A percentile compares a stretch with the other conserved stretches of the same genome.
Evolutionary conservation across 2,797 vertebrate species (phyloP).

Genomic region (Acanthopagrus latus): DNA sequence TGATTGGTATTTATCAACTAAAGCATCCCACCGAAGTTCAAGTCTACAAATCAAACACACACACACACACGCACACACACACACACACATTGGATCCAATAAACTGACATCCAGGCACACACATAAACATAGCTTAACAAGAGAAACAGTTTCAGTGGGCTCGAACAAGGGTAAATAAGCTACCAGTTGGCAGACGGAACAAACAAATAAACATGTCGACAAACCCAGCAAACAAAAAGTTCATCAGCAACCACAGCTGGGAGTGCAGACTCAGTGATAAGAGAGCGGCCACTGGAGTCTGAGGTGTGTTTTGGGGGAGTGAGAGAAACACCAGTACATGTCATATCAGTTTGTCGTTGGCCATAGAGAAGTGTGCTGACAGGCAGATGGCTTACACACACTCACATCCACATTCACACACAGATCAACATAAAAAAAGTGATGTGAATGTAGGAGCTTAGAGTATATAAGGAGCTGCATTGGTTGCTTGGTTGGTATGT

Average conservation of each 20-base stretch:
- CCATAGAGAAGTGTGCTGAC: slow-evolving; percentile 40
- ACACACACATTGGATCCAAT: slow-evolving; percentile 3
- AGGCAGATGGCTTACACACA: slow-evolving; percentile 29
- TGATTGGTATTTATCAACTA: slow-evolving; percentile 38
- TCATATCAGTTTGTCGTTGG: slow-evolving; percentile 45
- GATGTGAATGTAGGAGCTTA: slow-evolving; percentile 17
- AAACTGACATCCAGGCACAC: background rate
- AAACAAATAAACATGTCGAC: slow-evolving; percentile 59
- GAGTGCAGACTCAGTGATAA: slow-evolving; percentile 48
- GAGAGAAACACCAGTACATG: slow-evolving; percentile 44
- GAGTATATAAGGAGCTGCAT: slow-evolving; percentile 11
- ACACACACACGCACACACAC: slow-evolving; percentile 10
- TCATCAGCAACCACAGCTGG: slow-evolving; percentile 58
- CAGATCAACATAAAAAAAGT: slow-evolving; percentile 30
- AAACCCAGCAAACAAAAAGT: slow-evolving; percentile 60
- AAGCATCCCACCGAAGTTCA: slow-evolving; percentile 16
- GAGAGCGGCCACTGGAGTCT: slow-evolving; percentile 42
- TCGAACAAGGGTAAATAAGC: slow-evolving; percentile 26
- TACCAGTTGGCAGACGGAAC: slow-evolving; percentile 34
- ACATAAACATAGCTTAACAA: slow-evolving; percentile 10
- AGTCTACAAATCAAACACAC: slow-evolving; percentile 10
- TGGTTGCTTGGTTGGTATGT: slow-evolving; percentile 26
- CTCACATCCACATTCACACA: slow-evolving; percentile 34
- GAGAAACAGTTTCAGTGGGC: slow-evolving; percentile 28
- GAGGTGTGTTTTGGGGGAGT: slow-evolving; percentile 38